Evolutionary conservation across 2,797 vertebrate genomes (phyloP).

Genomic region (Tapirus indicus): DNA sequence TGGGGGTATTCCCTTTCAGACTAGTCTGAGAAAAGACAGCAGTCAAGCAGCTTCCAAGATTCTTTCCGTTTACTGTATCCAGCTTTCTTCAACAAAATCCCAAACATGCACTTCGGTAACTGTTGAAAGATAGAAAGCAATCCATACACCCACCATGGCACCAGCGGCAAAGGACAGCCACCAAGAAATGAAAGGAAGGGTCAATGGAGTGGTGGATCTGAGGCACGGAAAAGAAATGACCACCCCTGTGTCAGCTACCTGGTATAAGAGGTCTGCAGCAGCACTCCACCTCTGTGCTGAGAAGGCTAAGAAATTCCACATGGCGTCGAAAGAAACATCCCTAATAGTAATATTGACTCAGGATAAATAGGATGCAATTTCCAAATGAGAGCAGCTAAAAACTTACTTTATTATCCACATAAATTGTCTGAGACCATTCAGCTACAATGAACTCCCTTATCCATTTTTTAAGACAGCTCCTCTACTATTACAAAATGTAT

Average conservation of each 20-base stretch:
- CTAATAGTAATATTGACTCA: background rate
- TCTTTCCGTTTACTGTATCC: conserved; percentile 89
- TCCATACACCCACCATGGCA: conserved; percentile 87
- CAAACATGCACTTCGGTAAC: conserved; percentile 88
- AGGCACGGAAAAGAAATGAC: conserved; percentile 85
- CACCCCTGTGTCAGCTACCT: conserved; percentile 44
- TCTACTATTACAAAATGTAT: conserved; percentile 22
- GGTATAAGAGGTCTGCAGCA: background rate
- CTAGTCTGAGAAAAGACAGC: conserved; percentile 92
- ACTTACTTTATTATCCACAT: background rate
- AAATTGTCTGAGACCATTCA: background rate
- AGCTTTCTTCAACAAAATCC: conserved; percentile 89
- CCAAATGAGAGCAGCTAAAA: background rate
- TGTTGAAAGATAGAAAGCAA: conserved; percentile 89
- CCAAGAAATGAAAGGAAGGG: conserved; percentile 82
- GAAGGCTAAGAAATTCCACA: conserved; percentile 61
- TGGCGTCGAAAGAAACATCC: background rate
- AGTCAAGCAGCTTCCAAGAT: conserved; percentile 90
- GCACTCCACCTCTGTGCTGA: background rate
- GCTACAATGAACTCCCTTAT: background rate
- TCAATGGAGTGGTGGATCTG: conserved; percentile 88
- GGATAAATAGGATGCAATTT: background rate
- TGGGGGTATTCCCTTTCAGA: conserved; percentile 90
- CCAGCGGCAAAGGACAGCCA: conserved; percentile 64
- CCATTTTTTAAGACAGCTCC: background rate